A percentile compares a stretch with the other conserved stretches of the same genome.
phyloP scores from a whole-genome alignment of 2,888 invertebrate species.

The Ectemnius cavifrons region DNA sequence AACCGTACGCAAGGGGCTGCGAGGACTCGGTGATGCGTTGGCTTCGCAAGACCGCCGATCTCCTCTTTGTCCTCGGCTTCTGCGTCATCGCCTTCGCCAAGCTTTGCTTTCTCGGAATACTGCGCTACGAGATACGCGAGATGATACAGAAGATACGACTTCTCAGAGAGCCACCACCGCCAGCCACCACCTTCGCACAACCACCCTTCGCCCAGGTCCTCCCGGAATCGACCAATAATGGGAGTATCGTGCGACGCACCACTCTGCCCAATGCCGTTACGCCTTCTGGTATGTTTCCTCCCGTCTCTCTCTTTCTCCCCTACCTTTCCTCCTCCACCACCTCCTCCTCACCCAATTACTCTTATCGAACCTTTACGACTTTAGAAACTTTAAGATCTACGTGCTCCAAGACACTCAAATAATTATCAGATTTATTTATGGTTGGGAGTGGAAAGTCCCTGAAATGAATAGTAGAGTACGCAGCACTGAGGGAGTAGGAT shows the following conservation, averaged over 20 bases:
- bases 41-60: slow-evolving; percentile 88
- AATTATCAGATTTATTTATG: too few species aligned
- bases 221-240: slow-evolving; percentile 68
- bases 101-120: slow-evolving; percentile 91
- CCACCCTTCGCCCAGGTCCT: slow-evolving; percentile 68
- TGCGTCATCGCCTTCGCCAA: slow-evolving; percentile 94
- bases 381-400: too few species aligned
- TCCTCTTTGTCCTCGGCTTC: slow-evolving; percentile 89
- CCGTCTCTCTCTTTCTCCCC: slow-evolving; percentile 5
- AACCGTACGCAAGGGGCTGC: slow-evolving; percentile 81
- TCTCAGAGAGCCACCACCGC: slow-evolving; percentile 78
- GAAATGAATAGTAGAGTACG: too few species aligned
- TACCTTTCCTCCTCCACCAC: slow-evolving; percentile 20
- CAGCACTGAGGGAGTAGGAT: too few species aligned
- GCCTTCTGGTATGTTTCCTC: slow-evolving; percentile 59
- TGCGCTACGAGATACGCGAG: slow-evolving; percentile 92
- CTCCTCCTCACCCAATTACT: not conserved
- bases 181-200: slow-evolving; percentile 70
- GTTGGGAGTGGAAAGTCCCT: too few species aligned
- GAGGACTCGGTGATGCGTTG: slow-evolving; percentile 86
- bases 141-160: slow-evolving; percentile 95
- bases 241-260: slow-evolving; percentile 65
- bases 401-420: too few species aligned
- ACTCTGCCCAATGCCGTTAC: slow-evolving; percentile 65
- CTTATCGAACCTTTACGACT: too few species aligned